These are phyloP conservation scores for Nasonovia ribisnigri DNA, from an alignment of 2,888 invertebrate species.

Conservation along the genomic window DNA sequence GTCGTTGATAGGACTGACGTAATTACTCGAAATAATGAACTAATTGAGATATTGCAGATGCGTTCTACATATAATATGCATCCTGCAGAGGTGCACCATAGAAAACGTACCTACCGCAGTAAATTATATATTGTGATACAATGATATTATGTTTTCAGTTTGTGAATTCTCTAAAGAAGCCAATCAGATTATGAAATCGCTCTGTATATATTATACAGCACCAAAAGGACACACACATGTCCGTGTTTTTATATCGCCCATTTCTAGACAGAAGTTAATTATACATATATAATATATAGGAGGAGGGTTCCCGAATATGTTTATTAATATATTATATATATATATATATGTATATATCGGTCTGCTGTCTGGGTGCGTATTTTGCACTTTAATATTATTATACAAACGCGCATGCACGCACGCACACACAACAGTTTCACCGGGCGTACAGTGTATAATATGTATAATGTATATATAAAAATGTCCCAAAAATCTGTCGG, in stretches of 20 bases:
- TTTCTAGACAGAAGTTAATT: conserved; percentile 62
- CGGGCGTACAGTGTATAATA: not conserved
- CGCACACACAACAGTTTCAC: not conserved
- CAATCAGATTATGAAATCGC: not conserved
- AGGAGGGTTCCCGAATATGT: conserved; percentile 45
- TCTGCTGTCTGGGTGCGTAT: conserved; percentile 54
- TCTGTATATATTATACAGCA: conserved; percentile 46
- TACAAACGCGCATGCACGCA: not conserved
- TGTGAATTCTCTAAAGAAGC: not conserved
- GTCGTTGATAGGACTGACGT: not conserved
- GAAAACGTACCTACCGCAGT: not conserved
- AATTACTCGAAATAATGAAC: not conserved
- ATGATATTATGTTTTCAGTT: not conserved
- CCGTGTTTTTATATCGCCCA: conserved; percentile 58
- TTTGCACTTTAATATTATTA: conserved; percentile 59
- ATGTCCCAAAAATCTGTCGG: conserved; percentile 62
- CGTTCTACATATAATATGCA: not conserved
- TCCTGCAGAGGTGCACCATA: not conserved
- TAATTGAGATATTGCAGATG: conserved; percentile 5
- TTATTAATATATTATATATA: conserved; percentile 13
- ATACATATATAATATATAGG: conserved; percentile 21
- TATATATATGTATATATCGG: conserved; percentile 5
- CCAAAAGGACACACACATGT: conserved; percentile 50
- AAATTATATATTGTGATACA: not conserved
- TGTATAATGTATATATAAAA: conserved; percentile 33